Base-by-base conservation (phyloP, 2,888 invertebrate genomes). In the Tenthredo distinguenda region DNA sequence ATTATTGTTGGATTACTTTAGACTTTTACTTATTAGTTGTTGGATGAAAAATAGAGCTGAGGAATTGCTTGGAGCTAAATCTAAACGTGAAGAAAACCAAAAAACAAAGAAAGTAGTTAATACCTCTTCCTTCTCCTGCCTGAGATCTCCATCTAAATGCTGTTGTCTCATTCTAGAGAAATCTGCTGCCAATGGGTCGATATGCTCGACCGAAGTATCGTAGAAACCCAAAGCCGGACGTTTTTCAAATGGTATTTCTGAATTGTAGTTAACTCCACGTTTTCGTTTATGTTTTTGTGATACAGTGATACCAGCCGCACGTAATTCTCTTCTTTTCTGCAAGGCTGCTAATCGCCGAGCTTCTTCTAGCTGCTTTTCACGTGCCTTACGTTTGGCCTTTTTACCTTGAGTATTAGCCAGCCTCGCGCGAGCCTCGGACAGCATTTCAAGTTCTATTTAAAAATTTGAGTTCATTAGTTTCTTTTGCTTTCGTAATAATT, bases 361-460 rank as follows among this genome's bases (percentile, higher is more conserved):
- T 94, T 99, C 99, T 93, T 99, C 99, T 88, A 99, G 94, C 93
- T 99, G 99, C 93, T 99, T 99, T 93, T 99, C 99, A 68, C 99
- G 96, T 0, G 99, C 99, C 94, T 98, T 98, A 87, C 98, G 95
- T 91, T 98, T 98, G 0, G 98, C 98, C 91, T 98, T 98, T 94
- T 98, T 97, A 77, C 99, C 99, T 92, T 99, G 99, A 0, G 99
- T 99, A 93, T 99, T 99, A 0, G 99, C 99, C 82, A 99, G 95
- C 92, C 99, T 96, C 2, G 99, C 99, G 90, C 99, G 96, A 0
- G 99, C 99, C 94, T 99, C 99, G 0, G 99, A 99, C 87, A 99
- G 94, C 99, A 99, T 99, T 94, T 99, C 99, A 93, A 99, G 94
- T 94, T 99, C 98, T 98, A 90, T 26, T 93, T 90, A 88, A 85